Percentiles rank a stretch among this genome's conserved stretches.
These are phyloP conservation scores for Champsocephalus esox DNA, from an alignment of 2,797 vertebrate species.

Conservation along the genomic window DNA sequence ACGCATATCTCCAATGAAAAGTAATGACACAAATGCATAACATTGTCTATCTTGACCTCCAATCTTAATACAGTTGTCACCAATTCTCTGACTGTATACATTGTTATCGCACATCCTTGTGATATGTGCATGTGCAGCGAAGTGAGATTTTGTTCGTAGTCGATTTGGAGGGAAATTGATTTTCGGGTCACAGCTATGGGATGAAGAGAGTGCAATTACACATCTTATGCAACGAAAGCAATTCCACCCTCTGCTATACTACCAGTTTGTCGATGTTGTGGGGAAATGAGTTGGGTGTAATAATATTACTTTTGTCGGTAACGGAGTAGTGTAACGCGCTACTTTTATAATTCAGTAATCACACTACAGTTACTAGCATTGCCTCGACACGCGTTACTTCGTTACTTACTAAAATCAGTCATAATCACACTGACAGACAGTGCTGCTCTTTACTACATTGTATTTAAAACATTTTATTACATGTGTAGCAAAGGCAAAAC, in stretches of 20 bases:
- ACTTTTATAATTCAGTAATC: too few relatives aligned
- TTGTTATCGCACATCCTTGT: conserved; percentile 24
- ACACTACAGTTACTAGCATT: too few relatives aligned
- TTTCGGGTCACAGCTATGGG: conserved; percentile 45
- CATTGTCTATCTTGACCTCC: conserved; percentile 13
- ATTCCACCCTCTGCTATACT: conserved; percentile 38
- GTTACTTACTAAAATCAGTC: too few relatives aligned
- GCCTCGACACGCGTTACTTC: too few relatives aligned
- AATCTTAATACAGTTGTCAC: conserved; percentile 28
- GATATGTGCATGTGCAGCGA: conserved; percentile 15
- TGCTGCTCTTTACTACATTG: not conserved
- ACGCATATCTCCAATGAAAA: conserved; percentile 2
- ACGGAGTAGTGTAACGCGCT: too few relatives aligned
- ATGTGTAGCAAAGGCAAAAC: not conserved
- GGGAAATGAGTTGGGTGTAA: conserved; percentile 36
- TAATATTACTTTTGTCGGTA: too few relatives aligned
- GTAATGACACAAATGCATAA: not conserved
- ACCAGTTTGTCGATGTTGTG: conserved; percentile 44
- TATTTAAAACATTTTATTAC: not conserved
- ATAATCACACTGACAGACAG: too few relatives aligned
- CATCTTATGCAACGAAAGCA: conserved; percentile 50
- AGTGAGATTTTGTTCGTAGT: conserved; percentile 12
- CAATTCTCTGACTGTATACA: conserved; percentile 8
- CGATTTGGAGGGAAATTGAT: conserved; percentile 61
- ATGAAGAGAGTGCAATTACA: conserved; percentile 48